Percentiles rank a stretch among this genome's conserved stretches.
Evolutionary conservation across 1,140 invertebrate genomes (phyloP).

Genomic region (Drusus annulatus): DNA sequence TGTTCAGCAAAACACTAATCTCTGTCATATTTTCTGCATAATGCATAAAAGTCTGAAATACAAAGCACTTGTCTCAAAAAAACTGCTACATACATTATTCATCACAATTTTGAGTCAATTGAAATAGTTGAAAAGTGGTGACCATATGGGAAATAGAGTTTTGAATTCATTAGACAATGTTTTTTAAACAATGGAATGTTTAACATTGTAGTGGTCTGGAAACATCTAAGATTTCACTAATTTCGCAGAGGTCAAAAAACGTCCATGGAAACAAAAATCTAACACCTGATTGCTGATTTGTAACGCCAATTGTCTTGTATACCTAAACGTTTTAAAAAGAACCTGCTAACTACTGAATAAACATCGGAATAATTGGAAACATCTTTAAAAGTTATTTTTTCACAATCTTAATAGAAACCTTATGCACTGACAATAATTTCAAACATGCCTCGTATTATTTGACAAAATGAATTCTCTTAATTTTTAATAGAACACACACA

Average conservation of each 20-base stretch:
- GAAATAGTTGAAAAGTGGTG: slow-evolving; percentile 21
- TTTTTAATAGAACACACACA: too few relatives aligned
- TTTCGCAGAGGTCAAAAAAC: not conserved
- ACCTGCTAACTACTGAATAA: too few relatives aligned
- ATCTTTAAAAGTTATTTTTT: too few relatives aligned
- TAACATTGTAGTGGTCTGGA: not conserved
- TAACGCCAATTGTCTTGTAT: not conserved
- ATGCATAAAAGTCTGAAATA: slow-evolving; percentile 1
- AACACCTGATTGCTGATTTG: not conserved
- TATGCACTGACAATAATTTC: too few relatives aligned
- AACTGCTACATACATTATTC: slow-evolving; percentile 28
- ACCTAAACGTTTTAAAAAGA: too few relatives aligned
- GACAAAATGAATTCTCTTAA: too few relatives aligned
- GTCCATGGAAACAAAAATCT: slow-evolving; percentile 18
- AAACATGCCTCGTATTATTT: too few relatives aligned
- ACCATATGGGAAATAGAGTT: not conserved
- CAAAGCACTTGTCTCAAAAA: not conserved
- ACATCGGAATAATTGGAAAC: too few relatives aligned
- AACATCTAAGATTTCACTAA: slow-evolving; percentile 30
- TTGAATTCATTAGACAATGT: slow-evolving; percentile 25
- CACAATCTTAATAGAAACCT: too few relatives aligned
- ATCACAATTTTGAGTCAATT: slow-evolving; percentile 11
- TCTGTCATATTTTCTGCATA: not conserved
- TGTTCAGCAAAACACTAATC: not conserved
- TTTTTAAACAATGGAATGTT: slow-evolving; percentile 21